Base-by-base conservation (phyloP, 2,797 vertebrate species). In the Sebastes oblongus region DNA sequence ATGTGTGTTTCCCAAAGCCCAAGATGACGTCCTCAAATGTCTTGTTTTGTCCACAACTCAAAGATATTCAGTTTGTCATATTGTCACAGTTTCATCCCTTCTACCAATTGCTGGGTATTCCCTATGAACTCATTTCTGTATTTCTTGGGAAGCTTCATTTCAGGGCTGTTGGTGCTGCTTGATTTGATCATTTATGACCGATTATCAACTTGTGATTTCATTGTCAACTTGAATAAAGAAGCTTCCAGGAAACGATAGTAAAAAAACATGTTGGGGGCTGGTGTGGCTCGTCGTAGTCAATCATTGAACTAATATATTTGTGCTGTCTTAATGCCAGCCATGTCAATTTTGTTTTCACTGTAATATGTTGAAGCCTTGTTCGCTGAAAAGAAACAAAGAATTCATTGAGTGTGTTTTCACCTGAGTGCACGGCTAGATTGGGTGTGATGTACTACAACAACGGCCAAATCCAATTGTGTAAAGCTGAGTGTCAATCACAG, bases 331-430 rank as follows among this genome's bases (percentile, higher is more conserved):
- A 39, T 2, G 50, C 16, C 76, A 46, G 20, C 4, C 32, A 24
- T 22, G 20, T n/a, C 42, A 2, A 25, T 22, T 20, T 5, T 64
- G 8, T 9, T 27, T 36, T 27, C 16, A 3, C 6, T 54, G 24
- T 10, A 29, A 24, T 58, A 30, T 50, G 24, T 75, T 59, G 13
- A 70, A 25, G 20, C n/a, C 24, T 65, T 56, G 24, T 32, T 36
- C 2, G 27, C 16, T 22, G 8, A 22, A 75, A 29, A 66, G 18
- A 67, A 77, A 72, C 36, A 54, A 67, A 30, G 4, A 73, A 60
- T 50, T 58, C n/a, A n/a, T 78, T 78, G 70, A 68, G 5, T 3
- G 1, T 64, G 34, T 64, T 77, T 77, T 78, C 55, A 76, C 32
- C 80, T 73, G 34, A 39, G 12, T 75, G 66, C 27, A 24, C 8